These are phyloP conservation scores for Psilopsiagon aymara DNA, from an alignment of 2,113 vertebrate genomes.

Conservation along the genomic window DNA sequence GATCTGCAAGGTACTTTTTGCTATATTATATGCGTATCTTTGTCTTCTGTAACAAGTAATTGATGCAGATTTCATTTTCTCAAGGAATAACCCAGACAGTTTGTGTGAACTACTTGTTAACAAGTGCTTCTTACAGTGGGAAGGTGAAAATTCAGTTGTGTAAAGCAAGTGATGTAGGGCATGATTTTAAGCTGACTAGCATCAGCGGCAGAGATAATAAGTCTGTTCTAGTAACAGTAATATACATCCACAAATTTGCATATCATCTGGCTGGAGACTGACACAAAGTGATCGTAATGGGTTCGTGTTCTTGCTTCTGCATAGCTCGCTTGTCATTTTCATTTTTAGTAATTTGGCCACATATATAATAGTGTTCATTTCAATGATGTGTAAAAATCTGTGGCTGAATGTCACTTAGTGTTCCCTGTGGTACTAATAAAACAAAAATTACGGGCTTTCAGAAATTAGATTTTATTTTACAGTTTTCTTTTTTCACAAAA, in stretches of 20 bases:
- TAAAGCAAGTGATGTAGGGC: not conserved
- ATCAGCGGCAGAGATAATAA: not conserved
- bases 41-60: not conserved
- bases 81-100: not conserved
- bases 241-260: not conserved
- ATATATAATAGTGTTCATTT: not conserved
- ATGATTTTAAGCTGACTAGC: not conserved
- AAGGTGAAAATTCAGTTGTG: not conserved
- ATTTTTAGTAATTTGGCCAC: not conserved
- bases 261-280: not conserved
- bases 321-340: slow-evolving; percentile 1
- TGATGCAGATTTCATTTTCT: not conserved
- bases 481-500: not conserved
- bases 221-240: not conserved
- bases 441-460: slow-evolving; percentile 1
- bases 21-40: not conserved
- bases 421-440: slow-evolving; percentile 3
- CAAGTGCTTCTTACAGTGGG: not conserved
- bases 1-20: not conserved
- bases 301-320: not conserved
- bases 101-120: not conserved
- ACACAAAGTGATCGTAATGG: not conserved
- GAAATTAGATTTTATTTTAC: slow-evolving; percentile 19
- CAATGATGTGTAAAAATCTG: slow-evolving; percentile 11
- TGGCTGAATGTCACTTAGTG: not conserved